phyloP scores from a whole-genome alignment of 2,113 vertebrate genomes.

The Labrus mixtus region DNA sequence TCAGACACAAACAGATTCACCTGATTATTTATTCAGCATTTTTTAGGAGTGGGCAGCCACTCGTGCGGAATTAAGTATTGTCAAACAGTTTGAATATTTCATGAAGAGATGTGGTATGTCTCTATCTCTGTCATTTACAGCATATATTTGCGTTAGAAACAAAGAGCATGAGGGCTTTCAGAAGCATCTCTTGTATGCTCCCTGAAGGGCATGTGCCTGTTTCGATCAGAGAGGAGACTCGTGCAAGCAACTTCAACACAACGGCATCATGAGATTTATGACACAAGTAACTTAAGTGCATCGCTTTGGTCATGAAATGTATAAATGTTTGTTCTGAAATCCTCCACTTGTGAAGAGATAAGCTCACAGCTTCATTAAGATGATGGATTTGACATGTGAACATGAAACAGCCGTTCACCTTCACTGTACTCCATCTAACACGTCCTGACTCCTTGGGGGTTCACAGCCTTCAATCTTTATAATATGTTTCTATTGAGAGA shows the following conservation, averaged over 20 bases:
- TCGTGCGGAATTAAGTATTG: slow-evolving; percentile 50
- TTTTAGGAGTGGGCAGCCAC: slow-evolving; percentile 9
- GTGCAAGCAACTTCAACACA: neutral
- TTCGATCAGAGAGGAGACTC: slow-evolving; percentile 18
- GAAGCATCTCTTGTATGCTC: slow-evolving; percentile 1
- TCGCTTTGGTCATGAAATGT: neutral
- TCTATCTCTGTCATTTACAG: slow-evolving; percentile 31
- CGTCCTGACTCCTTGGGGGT: slow-evolving; percentile 20
- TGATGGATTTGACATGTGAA: slow-evolving; percentile 36
- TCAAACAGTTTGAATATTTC: slow-evolving; percentile 63
- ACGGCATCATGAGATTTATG: neutral
- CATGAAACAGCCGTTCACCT: slow-evolving; percentile 42
- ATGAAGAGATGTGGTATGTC: slow-evolving; percentile 45
- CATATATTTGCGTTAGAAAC: slow-evolving; percentile 2
- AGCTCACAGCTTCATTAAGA: slow-evolving; percentile 29
- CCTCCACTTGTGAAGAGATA: neutral
- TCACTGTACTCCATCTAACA: slow-evolving; percentile 34
- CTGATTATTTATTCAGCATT: slow-evolving; percentile 61
- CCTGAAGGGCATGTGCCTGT: neutral
- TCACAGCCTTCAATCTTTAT: slow-evolving; percentile 26
- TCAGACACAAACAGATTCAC: slow-evolving; percentile 11
- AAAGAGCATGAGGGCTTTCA: neutral
- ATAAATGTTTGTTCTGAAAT: slow-evolving; percentile 12
- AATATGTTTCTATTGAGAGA: slow-evolving; percentile 35
- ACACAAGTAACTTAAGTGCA: slow-evolving; percentile 3